A percentile compares a stretch with the other conserved stretches of the same genome.
These are phyloP conservation scores for Melanerpes formicivorus DNA, from an alignment of 2,113 vertebrate species.

Conservation along the genomic window DNA sequence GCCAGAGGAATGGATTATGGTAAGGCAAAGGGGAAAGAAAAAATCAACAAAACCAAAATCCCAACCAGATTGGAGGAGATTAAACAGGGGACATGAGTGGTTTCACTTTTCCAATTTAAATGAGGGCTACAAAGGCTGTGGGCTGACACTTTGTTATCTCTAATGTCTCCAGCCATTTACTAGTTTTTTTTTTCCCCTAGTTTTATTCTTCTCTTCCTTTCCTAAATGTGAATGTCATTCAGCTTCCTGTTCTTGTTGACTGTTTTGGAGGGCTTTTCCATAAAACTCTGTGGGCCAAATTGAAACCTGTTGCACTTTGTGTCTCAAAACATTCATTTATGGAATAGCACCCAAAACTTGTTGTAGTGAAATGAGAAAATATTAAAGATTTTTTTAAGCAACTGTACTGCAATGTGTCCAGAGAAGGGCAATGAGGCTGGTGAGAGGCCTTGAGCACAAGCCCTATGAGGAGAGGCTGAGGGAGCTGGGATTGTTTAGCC, in stretches of 20 bases:
- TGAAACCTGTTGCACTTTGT: background rate
- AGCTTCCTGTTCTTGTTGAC: background rate
- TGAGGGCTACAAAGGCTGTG: background rate
- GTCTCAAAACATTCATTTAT: background rate
- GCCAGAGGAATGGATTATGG: background rate
- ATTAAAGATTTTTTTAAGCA: background rate
- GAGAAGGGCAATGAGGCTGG: too few relatives aligned
- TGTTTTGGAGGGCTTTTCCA: background rate
- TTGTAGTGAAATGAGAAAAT: background rate
- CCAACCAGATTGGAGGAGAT: background rate
- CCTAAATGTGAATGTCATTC: background rate
- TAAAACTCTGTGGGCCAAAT: background rate
- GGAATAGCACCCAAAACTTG: background rate
- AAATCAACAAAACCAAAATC: too few relatives aligned
- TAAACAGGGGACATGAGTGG: background rate
- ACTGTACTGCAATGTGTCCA: too few relatives aligned
- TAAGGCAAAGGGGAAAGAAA: background rate
- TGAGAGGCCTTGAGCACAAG: too few relatives aligned
- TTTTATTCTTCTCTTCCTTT: background rate
- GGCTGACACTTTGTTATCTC: slow-evolving; percentile 1
- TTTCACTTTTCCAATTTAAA: background rate
- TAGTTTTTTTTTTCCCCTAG: background rate
- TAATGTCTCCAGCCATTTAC: background rate
- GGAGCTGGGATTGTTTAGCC: too few relatives aligned
- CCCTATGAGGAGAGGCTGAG: too few relatives aligned